Base-by-base conservation (phyloP, 2,797 vertebrate genomes). In the Tragelaphus oryx region DNA sequence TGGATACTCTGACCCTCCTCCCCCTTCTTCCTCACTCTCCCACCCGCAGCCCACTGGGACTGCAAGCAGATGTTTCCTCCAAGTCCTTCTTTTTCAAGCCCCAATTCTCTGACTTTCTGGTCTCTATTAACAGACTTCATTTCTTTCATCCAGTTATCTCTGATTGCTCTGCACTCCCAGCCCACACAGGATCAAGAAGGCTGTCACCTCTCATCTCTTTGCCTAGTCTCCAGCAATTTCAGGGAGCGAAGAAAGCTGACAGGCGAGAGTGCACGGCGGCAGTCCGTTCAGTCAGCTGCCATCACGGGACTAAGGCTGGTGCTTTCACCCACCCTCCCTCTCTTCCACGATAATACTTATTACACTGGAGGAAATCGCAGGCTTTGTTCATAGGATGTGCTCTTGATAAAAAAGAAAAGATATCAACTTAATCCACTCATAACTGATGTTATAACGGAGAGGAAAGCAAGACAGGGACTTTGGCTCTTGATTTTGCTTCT, bases 1-100 rank as follows among this genome's bases (percentile, higher is more conserved):
- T 96, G 95, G 96, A 20, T 41, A 94, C 60, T 87, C 87, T 94
- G 94, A 96, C 94, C 95, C 96, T 94, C 93, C 91, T 83, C 92
- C 65, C 96, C 89, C 93, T n/a, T 13, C 22, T 60, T 81, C 62
- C 76, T 65, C 68, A 26, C 30, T 33, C n/a, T 30, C 33, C 48
- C 44, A 17, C 78, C 60, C 81, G 76, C 33, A 50, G 71, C 57
- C 0, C 13, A 8, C 65, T 14, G 3, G 96, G 97, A 97, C 93
- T 37, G 57, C 90, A 17, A 82, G 91, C 97, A 97, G 97, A 97
- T 0, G 46, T 44, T 97, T 97, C 93, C 97, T 96, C 33, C 2
- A 48, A 95, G 89, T 68, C 91, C 79, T 80, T 91, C 92, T 1
- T 0, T 83, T 97, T 93, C 57, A 92, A 76, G 86, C 88, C 89